Evolutionary conservation across 64 coral and sea anemone species (phyloP).

Genomic region (Dendronephthya gigantea): DNA sequence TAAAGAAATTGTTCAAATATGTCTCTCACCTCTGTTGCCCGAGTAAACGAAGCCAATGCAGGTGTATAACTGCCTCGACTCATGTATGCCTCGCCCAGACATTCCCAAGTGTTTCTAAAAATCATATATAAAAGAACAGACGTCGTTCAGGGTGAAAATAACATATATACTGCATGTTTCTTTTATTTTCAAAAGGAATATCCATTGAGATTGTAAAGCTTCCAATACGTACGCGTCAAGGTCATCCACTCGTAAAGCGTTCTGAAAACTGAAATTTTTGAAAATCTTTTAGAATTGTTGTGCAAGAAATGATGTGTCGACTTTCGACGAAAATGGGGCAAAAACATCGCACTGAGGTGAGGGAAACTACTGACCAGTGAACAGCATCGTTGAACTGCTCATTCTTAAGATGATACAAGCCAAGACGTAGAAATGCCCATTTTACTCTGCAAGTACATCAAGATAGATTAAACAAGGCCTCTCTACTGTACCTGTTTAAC

Average conservation of each 20-base stretch:
- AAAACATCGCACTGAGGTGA: not conserved
- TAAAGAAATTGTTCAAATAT: not conserved
- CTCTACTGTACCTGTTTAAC: no score
- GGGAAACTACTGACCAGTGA: conserved; percentile 42
- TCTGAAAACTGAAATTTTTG: conserved; percentile 65
- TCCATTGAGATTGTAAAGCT: not conserved
- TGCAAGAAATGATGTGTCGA: not conserved
- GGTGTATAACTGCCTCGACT: conserved; percentile 81
- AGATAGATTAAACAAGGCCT: not conserved
- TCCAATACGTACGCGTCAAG: conserved; percentile 53
- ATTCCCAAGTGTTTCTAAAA: conserved; percentile 82
- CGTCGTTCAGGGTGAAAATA: not conserved
- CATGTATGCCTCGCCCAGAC: conserved; percentile 91
- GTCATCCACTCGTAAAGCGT: conserved; percentile 57
- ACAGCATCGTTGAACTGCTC: conserved; percentile 59
- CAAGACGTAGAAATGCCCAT: conserved; percentile 85
- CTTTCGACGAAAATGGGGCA: not conserved
- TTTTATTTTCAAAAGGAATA: no score
- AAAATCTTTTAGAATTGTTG: not conserved
- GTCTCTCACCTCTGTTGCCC: conserved; percentile 55
- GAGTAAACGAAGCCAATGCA: conserved; percentile 68
- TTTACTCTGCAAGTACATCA: conserved; percentile 21
- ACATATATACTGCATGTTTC: no score
- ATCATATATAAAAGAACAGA: not conserved
- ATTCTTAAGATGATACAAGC: conserved; percentile 71